A percentile compares a stretch with the other conserved stretches of the same genome.
phyloP scores from a whole-genome alignment of 2,797 vertebrate species.

The Pelochelys cantorii region DNA sequence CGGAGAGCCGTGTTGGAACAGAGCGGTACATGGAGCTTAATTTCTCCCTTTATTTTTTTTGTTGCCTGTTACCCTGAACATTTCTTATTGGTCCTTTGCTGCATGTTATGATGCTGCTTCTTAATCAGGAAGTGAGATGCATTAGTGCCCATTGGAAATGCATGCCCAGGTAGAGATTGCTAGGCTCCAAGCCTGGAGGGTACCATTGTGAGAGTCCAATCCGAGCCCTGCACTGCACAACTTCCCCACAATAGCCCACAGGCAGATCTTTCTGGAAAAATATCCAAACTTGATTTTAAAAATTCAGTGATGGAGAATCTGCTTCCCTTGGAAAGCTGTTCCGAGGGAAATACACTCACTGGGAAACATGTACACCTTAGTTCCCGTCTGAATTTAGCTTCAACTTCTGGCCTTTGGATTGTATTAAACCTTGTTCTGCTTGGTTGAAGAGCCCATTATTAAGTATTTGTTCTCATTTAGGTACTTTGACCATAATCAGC shows the following conservation, averaged over 20 bases:
- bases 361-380: background rate
- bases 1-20: rapidly evolving
- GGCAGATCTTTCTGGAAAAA: background rate
- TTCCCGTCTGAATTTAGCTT: background rate
- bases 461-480: background rate
- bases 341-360: background rate
- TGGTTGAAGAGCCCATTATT: background rate
- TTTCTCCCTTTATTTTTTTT: background rate
- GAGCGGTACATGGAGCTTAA: background rate
- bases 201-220: background rate
- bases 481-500: background rate
- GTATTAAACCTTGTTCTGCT: background rate
- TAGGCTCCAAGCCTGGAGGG: background rate
- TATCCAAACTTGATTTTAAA: background rate
- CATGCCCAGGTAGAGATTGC: background rate
- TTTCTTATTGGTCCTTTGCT: background rate
- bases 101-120: background rate
- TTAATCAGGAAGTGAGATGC: background rate
- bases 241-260: background rate
- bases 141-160: background rate
- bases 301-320: background rate
- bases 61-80: background rate
- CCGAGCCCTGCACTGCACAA: background rate
- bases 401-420: background rate
- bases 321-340: background rate